Evolutionary conservation across 2,113 vertebrate species (phyloP).

Genomic region (Myrmophylax atrothorax): DNA sequence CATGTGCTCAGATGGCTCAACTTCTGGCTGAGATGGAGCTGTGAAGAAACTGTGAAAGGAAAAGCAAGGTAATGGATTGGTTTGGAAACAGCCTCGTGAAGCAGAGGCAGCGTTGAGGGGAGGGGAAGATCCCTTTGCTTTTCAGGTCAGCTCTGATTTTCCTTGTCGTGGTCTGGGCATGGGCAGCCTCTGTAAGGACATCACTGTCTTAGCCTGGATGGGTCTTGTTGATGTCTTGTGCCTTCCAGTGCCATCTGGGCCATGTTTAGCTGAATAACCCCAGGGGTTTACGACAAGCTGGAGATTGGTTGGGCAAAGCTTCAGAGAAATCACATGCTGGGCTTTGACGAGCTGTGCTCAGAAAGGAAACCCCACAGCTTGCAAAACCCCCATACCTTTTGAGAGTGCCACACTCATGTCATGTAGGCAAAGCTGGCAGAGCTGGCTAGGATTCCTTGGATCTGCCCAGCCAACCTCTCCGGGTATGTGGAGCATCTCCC

Average conservation of each 20-base stretch:
- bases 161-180: background rate
- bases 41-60: slow-evolving; percentile 53
- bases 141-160: background rate
- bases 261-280: slow-evolving; percentile 22
- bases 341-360: background rate
- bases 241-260: slow-evolving; percentile 71
- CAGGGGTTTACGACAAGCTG: background rate
- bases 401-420: background rate
- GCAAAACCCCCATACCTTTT: background rate
- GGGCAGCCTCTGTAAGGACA: background rate
- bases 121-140: background rate
- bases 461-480: background rate
- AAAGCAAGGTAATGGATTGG: background rate
- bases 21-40: slow-evolving; percentile 42
- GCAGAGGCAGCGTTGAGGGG: background rate
- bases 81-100: background rate
- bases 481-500: background rate
- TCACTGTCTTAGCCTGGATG: background rate
- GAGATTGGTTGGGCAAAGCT: slow-evolving; percentile 61
- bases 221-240: slow-evolving; percentile 29
- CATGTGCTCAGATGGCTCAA: slow-evolving; percentile 37
- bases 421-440: slow-evolving; percentile 20
- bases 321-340: slow-evolving; percentile 54
- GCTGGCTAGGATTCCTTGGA: background rate
- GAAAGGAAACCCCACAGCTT: slow-evolving; percentile 27